These are phyloP conservation scores for Arnoldichthys spilopterus DNA, from an alignment of 2,797 vertebrate genomes.

Conservation along the genomic window DNA sequence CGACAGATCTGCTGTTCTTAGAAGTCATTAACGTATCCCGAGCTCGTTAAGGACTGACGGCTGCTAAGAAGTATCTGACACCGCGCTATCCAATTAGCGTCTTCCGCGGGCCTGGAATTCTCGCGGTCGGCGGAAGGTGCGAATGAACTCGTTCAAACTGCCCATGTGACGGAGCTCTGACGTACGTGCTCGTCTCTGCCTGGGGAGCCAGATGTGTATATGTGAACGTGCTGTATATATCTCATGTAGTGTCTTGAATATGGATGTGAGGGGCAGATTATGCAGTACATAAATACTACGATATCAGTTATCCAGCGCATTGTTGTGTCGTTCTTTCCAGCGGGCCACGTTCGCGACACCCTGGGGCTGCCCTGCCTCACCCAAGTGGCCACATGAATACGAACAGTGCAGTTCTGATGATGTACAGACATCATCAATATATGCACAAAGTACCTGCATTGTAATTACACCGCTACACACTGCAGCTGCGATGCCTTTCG, in stretches of 20 bases:
- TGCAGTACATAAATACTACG: conserved; percentile 53
- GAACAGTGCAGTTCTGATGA: too few species aligned
- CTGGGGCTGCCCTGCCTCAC: too few species aligned
- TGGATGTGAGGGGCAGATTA: conserved; percentile 53
- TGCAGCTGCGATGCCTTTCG: too few species aligned
- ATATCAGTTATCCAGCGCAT: conserved; percentile 32
- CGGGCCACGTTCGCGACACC: neutral
- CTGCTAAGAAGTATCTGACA: conserved; percentile 25
- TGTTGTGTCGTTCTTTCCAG: conserved; percentile 43
- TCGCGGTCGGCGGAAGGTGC: conserved; percentile 11
- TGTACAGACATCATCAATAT: too few species aligned
- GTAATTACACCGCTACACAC: too few species aligned
- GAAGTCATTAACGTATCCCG: neutral
- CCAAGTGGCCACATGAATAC: too few species aligned
- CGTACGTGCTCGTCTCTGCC: conserved; percentile 40
- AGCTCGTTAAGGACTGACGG: conserved; percentile 20
- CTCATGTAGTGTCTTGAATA: conserved; percentile 57
- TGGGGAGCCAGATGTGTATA: conserved; percentile 49
- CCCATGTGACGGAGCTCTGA: conserved; percentile 20
- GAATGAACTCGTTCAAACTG: conserved; percentile 37
- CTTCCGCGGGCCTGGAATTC: conserved; percentile 30
- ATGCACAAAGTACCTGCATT: too few species aligned
- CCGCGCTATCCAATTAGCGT: conserved; percentile 35
- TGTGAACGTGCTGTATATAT: conserved; percentile 58
- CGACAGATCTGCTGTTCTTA: neutral